These are phyloP conservation scores for Trachymyrmex septentrionalis DNA, from an alignment of 1,140 invertebrate genomes.

Conservation along the genomic window DNA sequence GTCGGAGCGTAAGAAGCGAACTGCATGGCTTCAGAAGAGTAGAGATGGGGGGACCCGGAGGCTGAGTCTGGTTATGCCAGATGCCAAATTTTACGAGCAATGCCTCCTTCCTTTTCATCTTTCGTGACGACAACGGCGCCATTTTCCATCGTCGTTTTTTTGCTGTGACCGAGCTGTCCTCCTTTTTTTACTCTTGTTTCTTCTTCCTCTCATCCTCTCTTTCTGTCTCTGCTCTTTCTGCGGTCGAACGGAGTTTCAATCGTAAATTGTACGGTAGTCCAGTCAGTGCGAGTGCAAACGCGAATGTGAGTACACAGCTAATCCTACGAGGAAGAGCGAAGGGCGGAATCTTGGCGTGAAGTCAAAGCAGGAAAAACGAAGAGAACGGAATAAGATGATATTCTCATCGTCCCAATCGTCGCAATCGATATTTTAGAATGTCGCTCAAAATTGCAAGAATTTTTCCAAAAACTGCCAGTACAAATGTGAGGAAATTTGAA, in stretches of 20 bases:
- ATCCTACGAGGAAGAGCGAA: slow-evolving; percentile 71
- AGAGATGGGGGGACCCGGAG: slow-evolving; percentile 14
- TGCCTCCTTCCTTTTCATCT: slow-evolving; percentile 10
- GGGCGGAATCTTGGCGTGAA: slow-evolving; percentile 75
- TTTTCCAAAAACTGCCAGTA: slow-evolving; percentile 1
- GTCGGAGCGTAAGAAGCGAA: slow-evolving; percentile 68
- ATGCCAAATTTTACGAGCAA: slow-evolving; percentile 79
- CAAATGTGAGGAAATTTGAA: not conserved
- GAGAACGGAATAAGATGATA: slow-evolving; percentile 43
- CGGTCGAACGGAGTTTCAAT: slow-evolving; percentile 76
- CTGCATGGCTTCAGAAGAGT: slow-evolving; percentile 7
- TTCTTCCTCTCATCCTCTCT: not conserved
- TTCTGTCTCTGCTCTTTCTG: slow-evolving; percentile 67
- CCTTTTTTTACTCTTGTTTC: slow-evolving; percentile 28
- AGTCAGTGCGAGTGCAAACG: slow-evolving; percentile 32
- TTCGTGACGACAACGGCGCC: slow-evolving; percentile 43
- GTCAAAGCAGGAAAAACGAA: slow-evolving; percentile 68
- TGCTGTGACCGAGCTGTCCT: not conserved
- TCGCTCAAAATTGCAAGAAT: slow-evolving; percentile 11
- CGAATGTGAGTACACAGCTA: slow-evolving; percentile 62
- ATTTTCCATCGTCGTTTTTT: slow-evolving; percentile 48
- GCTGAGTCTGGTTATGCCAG: slow-evolving; percentile 60
- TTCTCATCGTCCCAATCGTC: slow-evolving; percentile 58
- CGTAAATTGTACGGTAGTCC: slow-evolving; percentile 78
- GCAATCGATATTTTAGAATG: slow-evolving; percentile 14